Base-by-base conservation (phyloP, 2,797 vertebrate species). In the Notolabrus celidotus region DNA sequence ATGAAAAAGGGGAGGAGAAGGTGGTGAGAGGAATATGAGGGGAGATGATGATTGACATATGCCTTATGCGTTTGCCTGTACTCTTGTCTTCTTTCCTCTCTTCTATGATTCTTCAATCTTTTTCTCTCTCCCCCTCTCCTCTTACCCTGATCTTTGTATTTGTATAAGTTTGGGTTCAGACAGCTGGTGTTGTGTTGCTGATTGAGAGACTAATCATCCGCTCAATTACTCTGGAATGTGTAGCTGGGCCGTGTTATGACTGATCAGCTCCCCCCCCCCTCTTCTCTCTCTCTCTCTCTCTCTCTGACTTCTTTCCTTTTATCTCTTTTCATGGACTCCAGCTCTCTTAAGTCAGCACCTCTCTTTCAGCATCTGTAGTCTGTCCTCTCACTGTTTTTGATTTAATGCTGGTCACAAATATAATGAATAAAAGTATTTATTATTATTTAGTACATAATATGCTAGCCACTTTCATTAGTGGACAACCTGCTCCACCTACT, bases 181-280 rank as follows among this genome's bases (percentile, higher is more conserved):
- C 92, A 95, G 93, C 92, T 96, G 93, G 93, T 87, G 89, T 90
- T 90, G 76, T 88, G 91, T 92, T 90, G 92, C 83, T 92, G 92
- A 94, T 93, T 94, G 90, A 94, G 94, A 87, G 88, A 92, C 82
- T 94, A 95, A 95, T 95, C 91, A 95, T 89, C 82, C 77, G 86
- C 89, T 93, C 95, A 96, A 95, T 96, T 96, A 95, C 88, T 87
- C 79, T 84, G 93, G 93, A 96, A 96, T 96, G 92, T 88, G 88
- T 82, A 62, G 86, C 80, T 84, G 78, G 81, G 82, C 73, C 45
- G 74, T 94, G 86, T 92, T 95, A 93, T 95, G 93, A 95, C 90
- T 95, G 89, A 86, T 94, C 89, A 90, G 67, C 80, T 84, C 77
- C 77, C 76, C 66, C 34, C 10, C 34, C 12, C 53, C 34, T 29